Percentiles rank a stretch among this genome's conserved stretches.
Conservation (phyloP, 2,797 vertebrate species). For the Halcyon smyrnensis region DNA sequence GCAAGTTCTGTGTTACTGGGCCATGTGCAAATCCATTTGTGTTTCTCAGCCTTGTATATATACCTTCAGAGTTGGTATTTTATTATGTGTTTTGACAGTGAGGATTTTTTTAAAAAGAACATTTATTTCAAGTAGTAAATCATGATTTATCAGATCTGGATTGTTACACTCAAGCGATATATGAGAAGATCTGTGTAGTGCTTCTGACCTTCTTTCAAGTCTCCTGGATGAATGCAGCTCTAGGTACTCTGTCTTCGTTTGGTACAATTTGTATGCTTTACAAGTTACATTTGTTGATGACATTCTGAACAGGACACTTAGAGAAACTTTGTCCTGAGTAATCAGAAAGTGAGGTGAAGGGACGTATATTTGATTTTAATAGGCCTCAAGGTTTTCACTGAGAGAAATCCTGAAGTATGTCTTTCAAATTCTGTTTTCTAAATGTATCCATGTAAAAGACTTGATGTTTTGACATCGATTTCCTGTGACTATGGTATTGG, state of each 20-base stretch:
- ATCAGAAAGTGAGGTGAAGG: not conserved
- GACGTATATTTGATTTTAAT: not conserved
- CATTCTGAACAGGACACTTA: not conserved
- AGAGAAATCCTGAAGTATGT: not conserved
- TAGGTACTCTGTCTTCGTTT: not conserved
- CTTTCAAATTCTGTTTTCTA: not conserved
- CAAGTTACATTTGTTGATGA: not conserved
- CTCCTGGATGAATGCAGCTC: not conserved
- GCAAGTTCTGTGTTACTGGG: not conserved
- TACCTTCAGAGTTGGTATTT: not conserved
- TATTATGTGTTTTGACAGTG: not conserved
- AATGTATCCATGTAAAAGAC: not conserved
- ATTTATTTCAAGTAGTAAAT: not conserved
- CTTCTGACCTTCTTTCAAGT: not conserved
- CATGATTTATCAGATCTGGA: not conserved
- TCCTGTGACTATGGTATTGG: not conserved
- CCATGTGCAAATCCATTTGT: not conserved
- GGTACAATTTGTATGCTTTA: not conserved
- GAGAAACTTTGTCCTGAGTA: not conserved
- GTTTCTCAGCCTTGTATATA: not conserved
- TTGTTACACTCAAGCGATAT: not conserved
- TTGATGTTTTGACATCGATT: not conserved
- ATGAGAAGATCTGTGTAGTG: not conserved
- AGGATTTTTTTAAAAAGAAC: not conserved
- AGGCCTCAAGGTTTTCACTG: not conserved